These are phyloP conservation scores for Hydrocynus forskahlii DNA, from an alignment of 2,797 vertebrate genomes.

Conservation along the genomic window DNA sequence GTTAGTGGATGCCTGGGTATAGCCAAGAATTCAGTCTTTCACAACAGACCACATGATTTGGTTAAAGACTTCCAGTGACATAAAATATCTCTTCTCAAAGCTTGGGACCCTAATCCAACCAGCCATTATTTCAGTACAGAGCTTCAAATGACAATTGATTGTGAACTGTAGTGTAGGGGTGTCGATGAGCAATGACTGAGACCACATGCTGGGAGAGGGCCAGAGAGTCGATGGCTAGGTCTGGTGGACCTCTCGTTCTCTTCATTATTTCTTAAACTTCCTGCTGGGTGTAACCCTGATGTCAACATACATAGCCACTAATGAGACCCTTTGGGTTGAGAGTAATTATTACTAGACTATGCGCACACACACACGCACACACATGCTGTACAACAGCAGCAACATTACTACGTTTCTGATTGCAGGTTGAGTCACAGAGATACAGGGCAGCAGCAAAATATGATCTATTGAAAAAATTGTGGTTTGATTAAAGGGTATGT, in stretches of 20 bases:
- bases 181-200: constrained; percentile 16
- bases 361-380: neutral
- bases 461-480: too few relatives aligned
- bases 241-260: constrained; percentile 16
- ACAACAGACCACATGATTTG: neutral
- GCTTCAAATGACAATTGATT: constrained; percentile 47
- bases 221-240: constrained; percentile 22
- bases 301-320: constrained; percentile 33
- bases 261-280: constrained; percentile 35
- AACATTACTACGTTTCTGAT: neutral
- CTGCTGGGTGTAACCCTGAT: constrained; percentile 26
- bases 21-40: neutral
- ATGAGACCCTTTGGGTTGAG: constrained; percentile 27
- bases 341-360: constrained; percentile 29
- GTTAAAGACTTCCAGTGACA: constrained; percentile 26
- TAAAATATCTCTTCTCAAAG: constrained; percentile 36
- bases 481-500: neutral
- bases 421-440: neutral
- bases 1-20: constrained; percentile 18
- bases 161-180: neutral
- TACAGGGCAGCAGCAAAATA: neutral
- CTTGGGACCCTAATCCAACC: constrained; percentile 21
- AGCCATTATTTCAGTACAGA: neutral
- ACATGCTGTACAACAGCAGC: constrained; percentile 13
- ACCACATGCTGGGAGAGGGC: constrained; percentile 17